phyloP scores from a whole-genome alignment of 2,797 vertebrate genomes.

The Perdix hodgsoniae region DNA sequence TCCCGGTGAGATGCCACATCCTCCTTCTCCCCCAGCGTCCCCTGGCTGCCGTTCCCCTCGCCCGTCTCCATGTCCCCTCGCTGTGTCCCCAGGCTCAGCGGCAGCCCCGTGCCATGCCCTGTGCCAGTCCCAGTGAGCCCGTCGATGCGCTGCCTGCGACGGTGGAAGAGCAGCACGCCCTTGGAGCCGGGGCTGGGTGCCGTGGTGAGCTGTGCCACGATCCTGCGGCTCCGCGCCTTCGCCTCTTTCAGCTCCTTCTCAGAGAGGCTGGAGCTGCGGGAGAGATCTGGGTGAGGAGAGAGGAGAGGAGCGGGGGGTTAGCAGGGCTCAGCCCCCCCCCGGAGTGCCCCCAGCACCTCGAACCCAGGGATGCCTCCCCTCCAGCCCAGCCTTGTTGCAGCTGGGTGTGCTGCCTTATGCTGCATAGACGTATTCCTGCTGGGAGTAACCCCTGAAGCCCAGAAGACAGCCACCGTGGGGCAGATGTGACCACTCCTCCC shows the following conservation, averaged over 20 bases:
- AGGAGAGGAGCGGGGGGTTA: fast-evolving
- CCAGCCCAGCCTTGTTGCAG: too few relatives aligned
- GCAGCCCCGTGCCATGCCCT: slow-evolving; percentile 78
- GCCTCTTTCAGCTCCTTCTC: slow-evolving; percentile 95
- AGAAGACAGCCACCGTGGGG: neutral
- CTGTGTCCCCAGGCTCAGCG: slow-evolving; percentile 70
- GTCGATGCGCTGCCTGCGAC: slow-evolving; percentile 91
- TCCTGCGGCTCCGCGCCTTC: slow-evolving; percentile 89
- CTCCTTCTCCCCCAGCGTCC: slow-evolving; percentile 8
- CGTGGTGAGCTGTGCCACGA: slow-evolving; percentile 92
- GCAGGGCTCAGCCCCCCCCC: neutral
- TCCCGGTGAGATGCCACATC: slow-evolving; percentile 31
- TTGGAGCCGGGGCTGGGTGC: slow-evolving; percentile 90
- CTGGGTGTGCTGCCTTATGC: fast-evolving
- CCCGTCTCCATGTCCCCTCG: slow-evolving; percentile 28
- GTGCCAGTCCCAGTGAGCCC: slow-evolving; percentile 84
- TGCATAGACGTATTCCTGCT: neutral
- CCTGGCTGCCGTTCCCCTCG: neutral
- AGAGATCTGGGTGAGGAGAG: slow-evolving; percentile 81
- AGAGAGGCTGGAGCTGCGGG: slow-evolving; percentile 90
- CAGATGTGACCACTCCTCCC: neutral
- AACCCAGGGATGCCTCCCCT: neutral
- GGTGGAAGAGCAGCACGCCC: slow-evolving; percentile 94
- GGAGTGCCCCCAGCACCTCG: neutral
- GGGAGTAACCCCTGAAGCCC: neutral